These are phyloP conservation scores for Silurus glanis DNA, from an alignment of 2,113 vertebrate species.

Conservation along the genomic window DNA sequence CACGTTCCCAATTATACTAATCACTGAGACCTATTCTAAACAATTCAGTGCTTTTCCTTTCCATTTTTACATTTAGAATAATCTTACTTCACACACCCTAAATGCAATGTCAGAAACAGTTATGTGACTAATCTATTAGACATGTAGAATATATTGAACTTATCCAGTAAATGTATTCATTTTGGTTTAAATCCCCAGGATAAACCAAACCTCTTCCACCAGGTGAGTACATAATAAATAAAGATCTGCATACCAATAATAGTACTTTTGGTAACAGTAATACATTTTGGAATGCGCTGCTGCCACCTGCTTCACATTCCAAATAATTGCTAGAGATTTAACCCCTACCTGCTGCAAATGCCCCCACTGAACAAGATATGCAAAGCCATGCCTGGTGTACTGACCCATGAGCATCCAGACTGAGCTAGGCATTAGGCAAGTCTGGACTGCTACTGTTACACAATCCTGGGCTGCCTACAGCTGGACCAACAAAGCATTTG, in stretches of 20 bases:
- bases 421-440: conserved; percentile 49
- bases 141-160: neutral
- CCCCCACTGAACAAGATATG: conserved; percentile 65
- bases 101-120: neutral
- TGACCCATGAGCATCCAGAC: conserved; percentile 61
- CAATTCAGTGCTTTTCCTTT: conserved; percentile 31
- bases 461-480: neutral
- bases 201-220: neutral
- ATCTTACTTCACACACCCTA: neutral
- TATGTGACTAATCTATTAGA: neutral
- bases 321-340: conserved; percentile 31
- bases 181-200: neutral
- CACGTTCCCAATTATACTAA: conserved; percentile 46
- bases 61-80: neutral
- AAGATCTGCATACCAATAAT: neutral
- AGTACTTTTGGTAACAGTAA: neutral
- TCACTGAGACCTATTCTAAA: conserved; percentile 28
- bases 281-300: conserved; percentile 52
- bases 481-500: neutral
- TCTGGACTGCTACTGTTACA: neutral
- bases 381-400: conserved; percentile 65
- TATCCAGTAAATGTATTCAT: neutral
- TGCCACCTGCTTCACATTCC: conserved; percentile 63
- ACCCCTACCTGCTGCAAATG: conserved; percentile 63
- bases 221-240: conserved; percentile 4